Conservation (phyloP, 2,797 vertebrate genomes). For the Hypotaenidia okinawae region DNA sequence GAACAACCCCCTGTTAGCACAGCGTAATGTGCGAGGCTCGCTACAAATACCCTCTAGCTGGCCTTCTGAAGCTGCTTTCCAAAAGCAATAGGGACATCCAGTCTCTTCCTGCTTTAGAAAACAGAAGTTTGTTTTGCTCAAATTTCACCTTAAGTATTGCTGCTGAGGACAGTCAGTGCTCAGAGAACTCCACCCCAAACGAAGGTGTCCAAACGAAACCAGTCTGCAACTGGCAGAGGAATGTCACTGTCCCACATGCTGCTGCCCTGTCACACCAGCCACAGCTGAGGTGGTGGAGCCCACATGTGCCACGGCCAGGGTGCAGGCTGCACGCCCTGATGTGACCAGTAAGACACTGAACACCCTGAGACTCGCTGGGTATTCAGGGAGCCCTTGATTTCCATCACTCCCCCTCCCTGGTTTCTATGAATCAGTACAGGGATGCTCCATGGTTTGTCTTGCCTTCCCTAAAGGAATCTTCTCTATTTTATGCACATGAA, state of each 20-base stretch:
- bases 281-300: background rate
- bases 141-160: background rate
- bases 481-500: background rate
- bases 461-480: background rate
- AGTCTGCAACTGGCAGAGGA: background rate
- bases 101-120: background rate
- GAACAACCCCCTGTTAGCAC: rapidly evolving
- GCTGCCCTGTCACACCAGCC: background rate
- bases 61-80: background rate
- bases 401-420: background rate
- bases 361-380: background rate
- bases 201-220: background rate
- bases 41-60: background rate
- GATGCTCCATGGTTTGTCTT: background rate
- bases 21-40: rapidly evolving
- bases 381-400: background rate
- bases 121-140: background rate
- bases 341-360: rapidly evolving
- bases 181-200: background rate
- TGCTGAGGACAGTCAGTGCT: background rate
- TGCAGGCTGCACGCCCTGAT: background rate
- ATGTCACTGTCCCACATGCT: rapidly evolving
- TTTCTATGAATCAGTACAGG: background rate
- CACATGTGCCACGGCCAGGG: rapidly evolving
- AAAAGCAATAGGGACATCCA: background rate